Percentiles rank a stretch among this genome's conserved stretches.
Evolutionary conservation across 1,140 invertebrate species (phyloP).

Genomic region (Diorhabda elongata): DNA sequence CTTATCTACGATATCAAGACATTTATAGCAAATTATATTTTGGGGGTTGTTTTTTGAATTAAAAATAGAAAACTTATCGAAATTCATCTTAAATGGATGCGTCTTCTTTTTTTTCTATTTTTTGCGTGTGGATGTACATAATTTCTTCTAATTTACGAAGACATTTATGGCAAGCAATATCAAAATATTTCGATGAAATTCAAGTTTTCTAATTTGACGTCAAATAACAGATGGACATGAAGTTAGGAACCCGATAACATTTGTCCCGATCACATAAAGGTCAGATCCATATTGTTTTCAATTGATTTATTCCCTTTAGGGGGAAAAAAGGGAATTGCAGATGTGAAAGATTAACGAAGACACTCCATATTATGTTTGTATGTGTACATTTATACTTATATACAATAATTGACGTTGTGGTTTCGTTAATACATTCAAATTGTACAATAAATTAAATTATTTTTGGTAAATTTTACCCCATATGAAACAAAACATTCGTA

Average conservation of each 20-base stretch:
- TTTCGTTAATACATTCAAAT: too few relatives aligned
- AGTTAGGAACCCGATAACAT: conserved; percentile 14
- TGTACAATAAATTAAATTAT: too few relatives aligned
- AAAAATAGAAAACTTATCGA: too few relatives aligned
- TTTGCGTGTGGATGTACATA: too few relatives aligned
- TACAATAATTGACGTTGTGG: too few relatives aligned
- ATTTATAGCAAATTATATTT: conserved; percentile 2
- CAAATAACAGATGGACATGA: conserved; percentile 18
- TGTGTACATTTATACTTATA: neutral
- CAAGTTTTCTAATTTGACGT: conserved; percentile 15
- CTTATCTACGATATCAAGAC: neutral
- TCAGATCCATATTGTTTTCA: conserved; percentile 33
- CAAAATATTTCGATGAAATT: conserved; percentile 8
- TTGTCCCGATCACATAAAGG: conserved; percentile 30
- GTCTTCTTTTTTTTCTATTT: too few relatives aligned
- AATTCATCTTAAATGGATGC: too few relatives aligned
- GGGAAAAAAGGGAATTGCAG: conserved; percentile 6
- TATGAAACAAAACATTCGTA: too few relatives aligned
- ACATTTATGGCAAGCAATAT: conserved; percentile 9
- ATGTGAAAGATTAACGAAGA: conserved; percentile 2
- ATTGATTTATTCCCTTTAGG: conserved; percentile 28
- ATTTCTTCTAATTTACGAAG: neutral
- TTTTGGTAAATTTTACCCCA: too few relatives aligned
- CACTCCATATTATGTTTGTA: neutral
- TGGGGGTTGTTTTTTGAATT: too few relatives aligned